These are phyloP conservation scores for Tetrao urogallus DNA, from an alignment of 2,113 vertebrate species.

Conservation along the genomic window DNA sequence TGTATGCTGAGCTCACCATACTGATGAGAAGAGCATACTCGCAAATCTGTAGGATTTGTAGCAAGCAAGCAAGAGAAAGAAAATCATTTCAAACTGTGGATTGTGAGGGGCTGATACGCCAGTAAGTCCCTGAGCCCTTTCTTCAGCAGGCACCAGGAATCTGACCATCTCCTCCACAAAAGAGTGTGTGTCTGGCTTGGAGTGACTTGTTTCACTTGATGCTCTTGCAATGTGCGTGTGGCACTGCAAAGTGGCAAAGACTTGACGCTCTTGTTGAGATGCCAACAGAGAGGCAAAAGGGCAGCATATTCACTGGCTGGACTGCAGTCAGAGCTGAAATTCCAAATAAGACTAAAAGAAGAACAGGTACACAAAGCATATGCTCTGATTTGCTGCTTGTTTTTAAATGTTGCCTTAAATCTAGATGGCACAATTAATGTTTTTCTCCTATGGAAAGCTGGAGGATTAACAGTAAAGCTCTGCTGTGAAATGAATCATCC, in stretches of 20 bases:
- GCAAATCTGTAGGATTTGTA: neutral
- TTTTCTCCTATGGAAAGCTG: neutral
- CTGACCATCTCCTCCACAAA: neutral
- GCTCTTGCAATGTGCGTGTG: neutral
- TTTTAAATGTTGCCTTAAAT: neutral
- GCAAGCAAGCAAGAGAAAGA: neutral
- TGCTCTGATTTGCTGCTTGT: neutral
- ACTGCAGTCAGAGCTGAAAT: neutral
- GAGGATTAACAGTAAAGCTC: neutral
- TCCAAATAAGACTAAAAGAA: neutral
- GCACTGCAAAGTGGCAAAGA: neutral
- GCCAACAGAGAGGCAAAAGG: neutral
- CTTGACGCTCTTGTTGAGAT: neutral
- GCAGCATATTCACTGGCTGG: neutral
- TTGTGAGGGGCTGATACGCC: neutral
- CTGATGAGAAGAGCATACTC: neutral
- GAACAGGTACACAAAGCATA: neutral
- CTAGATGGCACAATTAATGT: neutral
- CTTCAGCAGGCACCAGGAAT: neutral
- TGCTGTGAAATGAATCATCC: neutral
- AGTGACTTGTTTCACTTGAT: neutral
- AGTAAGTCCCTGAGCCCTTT: neutral
- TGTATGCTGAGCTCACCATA: neutral
- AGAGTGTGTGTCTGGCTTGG: rapidly evolving
- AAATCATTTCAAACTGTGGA: neutral